A percentile compares a stretch with the other conserved stretches of the same genome.
phyloP scores from a whole-genome alignment of 2,888 invertebrate genomes.

The Dinocampus coccinellae region DNA sequence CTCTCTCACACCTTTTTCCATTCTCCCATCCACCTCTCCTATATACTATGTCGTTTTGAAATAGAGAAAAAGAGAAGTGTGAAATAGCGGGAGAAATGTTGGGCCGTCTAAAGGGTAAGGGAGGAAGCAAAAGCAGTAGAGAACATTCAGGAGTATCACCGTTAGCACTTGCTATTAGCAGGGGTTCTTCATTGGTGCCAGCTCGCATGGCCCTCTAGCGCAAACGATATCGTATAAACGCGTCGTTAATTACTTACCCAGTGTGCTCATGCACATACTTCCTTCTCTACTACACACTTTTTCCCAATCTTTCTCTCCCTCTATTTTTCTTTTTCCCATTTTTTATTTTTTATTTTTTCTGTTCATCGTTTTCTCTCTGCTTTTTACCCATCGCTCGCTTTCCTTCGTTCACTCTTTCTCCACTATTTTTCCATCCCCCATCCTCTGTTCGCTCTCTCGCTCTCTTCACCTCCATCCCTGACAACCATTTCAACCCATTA shows the following conservation, averaged over 20 bases:
- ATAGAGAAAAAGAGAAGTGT: conserved; percentile 7
- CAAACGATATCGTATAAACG: conserved; percentile 64
- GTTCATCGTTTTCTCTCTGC: conserved; percentile 39
- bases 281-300: conserved; percentile 33
- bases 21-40: too few relatives aligned
- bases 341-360: conserved; percentile 44
- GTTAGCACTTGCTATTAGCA: conserved; percentile 65
- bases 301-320: conserved; percentile 38
- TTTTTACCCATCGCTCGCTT: conserved; percentile 45
- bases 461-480: conserved; percentile 42
- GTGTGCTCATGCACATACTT: conserved; percentile 49
- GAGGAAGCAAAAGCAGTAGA: conserved; percentile 38
- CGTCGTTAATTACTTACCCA: conserved; percentile 64
- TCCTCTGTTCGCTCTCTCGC: conserved; percentile 22
- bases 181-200: conserved; percentile 62
- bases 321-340: conserved; percentile 37
- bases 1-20: not conserved
- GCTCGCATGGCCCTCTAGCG: conserved; percentile 51
- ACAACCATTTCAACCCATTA: conserved; percentile 52
- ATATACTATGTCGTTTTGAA: conserved; percentile 30
- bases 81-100: too few relatives aligned
- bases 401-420: conserved; percentile 31
- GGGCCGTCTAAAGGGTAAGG: conserved; percentile 44
- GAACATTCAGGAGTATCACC: conserved; percentile 63
- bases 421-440: too few relatives aligned